A percentile compares a stretch with the other conserved stretches of the same genome.
Conservation (phyloP, 2,888 invertebrate species). For the Papilio protenor region DNA sequence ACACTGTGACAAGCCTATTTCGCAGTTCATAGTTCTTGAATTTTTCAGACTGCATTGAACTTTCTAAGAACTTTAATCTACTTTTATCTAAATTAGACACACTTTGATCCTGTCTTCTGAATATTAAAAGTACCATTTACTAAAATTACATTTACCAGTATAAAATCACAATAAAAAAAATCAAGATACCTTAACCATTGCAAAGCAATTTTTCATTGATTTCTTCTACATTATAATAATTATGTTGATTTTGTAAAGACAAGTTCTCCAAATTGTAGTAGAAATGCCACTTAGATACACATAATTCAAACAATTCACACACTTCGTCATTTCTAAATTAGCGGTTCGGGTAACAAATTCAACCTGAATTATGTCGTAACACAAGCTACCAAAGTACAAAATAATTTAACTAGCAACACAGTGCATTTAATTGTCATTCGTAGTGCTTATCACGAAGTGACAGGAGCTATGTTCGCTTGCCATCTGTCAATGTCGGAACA, state of each 20-base stretch:
- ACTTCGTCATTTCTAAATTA: constrained; percentile 45
- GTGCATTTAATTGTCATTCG: constrained; percentile 15
- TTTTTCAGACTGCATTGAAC: too few species aligned
- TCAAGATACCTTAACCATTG: too few species aligned
- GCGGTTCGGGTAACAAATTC: constrained; percentile 1
- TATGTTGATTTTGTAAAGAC: not conserved
- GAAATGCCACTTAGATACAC: constrained; percentile 34
- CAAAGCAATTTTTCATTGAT: too few species aligned
- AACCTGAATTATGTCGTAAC: constrained; percentile 35
- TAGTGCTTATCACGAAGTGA: constrained; percentile 10
- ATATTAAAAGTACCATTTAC: too few species aligned
- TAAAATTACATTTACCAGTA: too few species aligned
- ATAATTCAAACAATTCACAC: constrained; percentile 43
- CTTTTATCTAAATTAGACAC: too few species aligned
- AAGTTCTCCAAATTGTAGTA: constrained; percentile 8
- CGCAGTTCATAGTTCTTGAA: not conserved
- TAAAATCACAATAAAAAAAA: too few species aligned
- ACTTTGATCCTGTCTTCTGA: too few species aligned
- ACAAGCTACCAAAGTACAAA: constrained; percentile 29
- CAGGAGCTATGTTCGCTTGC: constrained; percentile 27
- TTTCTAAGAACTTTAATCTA: too few species aligned
- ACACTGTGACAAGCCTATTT: not conserved
- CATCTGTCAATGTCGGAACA: constrained; percentile 46
- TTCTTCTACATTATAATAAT: not conserved
- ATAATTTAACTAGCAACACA: constrained; percentile 39